Percentiles rank a stretch among this genome's conserved stretches.
Conservation (phyloP, 2,888 invertebrate genomes). For the Deroplatys truncata region DNA sequence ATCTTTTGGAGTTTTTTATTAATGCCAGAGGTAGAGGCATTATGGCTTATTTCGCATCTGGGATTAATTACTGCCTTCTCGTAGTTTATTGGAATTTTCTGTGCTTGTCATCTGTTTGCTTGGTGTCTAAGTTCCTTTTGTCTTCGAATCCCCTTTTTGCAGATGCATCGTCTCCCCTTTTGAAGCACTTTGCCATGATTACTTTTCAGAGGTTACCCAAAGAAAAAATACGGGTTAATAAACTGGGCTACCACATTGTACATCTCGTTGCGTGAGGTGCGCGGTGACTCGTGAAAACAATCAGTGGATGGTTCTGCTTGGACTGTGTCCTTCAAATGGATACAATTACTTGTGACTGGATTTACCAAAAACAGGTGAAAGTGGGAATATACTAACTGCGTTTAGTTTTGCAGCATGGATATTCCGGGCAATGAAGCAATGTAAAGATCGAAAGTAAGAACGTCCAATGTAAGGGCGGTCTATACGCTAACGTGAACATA, state of each 20-base stretch:
- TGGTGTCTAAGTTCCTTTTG: too few relatives aligned
- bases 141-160: too few relatives aligned
- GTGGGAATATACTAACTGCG: not conserved
- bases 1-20: too few relatives aligned
- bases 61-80: too few relatives aligned
- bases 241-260: not conserved
- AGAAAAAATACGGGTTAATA: not conserved
- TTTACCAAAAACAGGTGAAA: not conserved
- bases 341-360: not conserved
- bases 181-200: not conserved
- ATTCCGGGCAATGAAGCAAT: not conserved
- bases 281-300: not conserved
- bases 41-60: too few relatives aligned
- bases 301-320: not conserved
- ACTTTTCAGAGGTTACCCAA: not conserved
- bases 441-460: too few relatives aligned
- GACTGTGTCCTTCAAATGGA: not conserved
- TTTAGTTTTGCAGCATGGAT: not conserved
- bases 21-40: too few relatives aligned
- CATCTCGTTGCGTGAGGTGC: not conserved
- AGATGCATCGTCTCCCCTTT: too few relatives aligned
- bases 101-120: too few relatives aligned
- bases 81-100: too few relatives aligned
- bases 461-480: too few relatives aligned
- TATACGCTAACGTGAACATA: too few relatives aligned